Percentiles rank a stretch among this genome's conserved stretches.
Conservation (phyloP, 1,140 invertebrate species). For the Notospermus geniculatus region DNA sequence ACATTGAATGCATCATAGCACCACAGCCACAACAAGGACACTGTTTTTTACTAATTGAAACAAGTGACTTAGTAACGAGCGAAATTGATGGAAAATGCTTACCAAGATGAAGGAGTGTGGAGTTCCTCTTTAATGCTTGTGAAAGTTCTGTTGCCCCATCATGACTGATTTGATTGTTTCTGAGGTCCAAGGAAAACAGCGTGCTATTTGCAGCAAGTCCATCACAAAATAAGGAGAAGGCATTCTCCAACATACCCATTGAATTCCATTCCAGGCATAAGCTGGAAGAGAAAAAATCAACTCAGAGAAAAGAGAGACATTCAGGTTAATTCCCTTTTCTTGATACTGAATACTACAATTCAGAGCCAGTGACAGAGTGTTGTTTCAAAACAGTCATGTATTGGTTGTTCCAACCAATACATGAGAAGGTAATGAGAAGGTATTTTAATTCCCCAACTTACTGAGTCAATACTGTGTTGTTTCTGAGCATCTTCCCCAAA, state of each 20-base stretch:
- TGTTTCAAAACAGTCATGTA: no score
- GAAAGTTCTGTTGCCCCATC: slow-evolving; percentile 49
- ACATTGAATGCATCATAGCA: no score
- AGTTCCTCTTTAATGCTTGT: slow-evolving; percentile 46
- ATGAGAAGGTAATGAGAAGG: no score
- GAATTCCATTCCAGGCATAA: slow-evolving; percentile 55
- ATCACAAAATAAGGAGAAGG: slow-evolving; percentile 54
- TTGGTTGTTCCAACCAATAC: no score
- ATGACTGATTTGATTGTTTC: slow-evolving; percentile 56
- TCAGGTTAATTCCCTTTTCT: no score
- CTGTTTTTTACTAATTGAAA: no score
- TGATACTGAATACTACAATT: no score
- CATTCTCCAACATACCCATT: slow-evolving; percentile 50
- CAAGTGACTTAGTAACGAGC: no score
- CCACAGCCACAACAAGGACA: no score
- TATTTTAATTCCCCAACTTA: slow-evolving; percentile 22
- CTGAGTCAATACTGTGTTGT: slow-evolving; percentile 47
- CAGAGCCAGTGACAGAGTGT: no score
- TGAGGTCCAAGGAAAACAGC: slow-evolving; percentile 49
- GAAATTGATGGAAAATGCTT: slow-evolving; percentile 1
- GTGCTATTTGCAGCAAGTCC: slow-evolving; percentile 43
- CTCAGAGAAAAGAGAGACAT: no score
- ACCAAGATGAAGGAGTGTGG: slow-evolving; percentile 45
- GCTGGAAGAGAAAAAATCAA: slow-evolving; percentile 28
- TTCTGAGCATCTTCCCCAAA: slow-evolving; percentile 46